Evolutionary conservation across 2,113 vertebrate species (phyloP).

Genomic region (Notothenia rossii): DNA sequence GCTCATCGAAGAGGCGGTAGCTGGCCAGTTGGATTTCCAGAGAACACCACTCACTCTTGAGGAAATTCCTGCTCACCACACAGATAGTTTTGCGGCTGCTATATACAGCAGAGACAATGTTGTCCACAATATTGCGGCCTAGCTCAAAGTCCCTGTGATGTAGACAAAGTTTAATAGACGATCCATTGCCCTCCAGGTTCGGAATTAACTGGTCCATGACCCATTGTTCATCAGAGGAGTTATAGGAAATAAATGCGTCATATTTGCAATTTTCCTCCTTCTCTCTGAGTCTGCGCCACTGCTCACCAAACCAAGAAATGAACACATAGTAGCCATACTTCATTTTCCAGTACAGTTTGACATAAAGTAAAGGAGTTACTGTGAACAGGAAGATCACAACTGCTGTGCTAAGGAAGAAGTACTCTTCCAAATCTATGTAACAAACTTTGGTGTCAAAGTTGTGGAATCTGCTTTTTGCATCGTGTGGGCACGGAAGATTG

Average conservation of each 20-base stretch:
- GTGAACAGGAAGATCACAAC: constrained; percentile 78
- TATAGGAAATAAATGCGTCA: constrained; percentile 92
- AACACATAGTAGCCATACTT: constrained; percentile 89
- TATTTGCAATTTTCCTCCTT: constrained; percentile 83
- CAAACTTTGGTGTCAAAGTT: constrained; percentile 86
- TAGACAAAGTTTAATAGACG: constrained; percentile 87
- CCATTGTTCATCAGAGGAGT: constrained; percentile 87
- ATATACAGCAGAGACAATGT: constrained; percentile 90
- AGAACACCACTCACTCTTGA: constrained; percentile 88
- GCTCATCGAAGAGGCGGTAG: constrained; percentile 89
- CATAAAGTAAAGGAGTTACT: constrained; percentile 80
- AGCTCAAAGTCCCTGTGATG: constrained; percentile 91
- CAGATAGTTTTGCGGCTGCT: constrained; percentile 89
- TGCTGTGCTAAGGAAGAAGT: constrained; percentile 81
- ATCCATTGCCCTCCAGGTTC: constrained; percentile 81
- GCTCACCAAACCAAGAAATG: constrained; percentile 84
- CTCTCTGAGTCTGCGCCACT: constrained; percentile 84
- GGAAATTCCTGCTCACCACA: constrained; percentile 87
- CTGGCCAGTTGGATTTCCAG: constrained; percentile 92
- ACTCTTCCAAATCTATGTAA: constrained; percentile 81
- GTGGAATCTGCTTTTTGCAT: constrained; percentile 66
- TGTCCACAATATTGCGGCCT: constrained; percentile 87
- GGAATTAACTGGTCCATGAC: constrained; percentile 86
- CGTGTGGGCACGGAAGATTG: constrained; percentile 51
- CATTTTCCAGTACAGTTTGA: constrained; percentile 85